Evolutionary conservation across 2,888 invertebrate species (phyloP).

Genomic region (Venusia cambrica): DNA sequence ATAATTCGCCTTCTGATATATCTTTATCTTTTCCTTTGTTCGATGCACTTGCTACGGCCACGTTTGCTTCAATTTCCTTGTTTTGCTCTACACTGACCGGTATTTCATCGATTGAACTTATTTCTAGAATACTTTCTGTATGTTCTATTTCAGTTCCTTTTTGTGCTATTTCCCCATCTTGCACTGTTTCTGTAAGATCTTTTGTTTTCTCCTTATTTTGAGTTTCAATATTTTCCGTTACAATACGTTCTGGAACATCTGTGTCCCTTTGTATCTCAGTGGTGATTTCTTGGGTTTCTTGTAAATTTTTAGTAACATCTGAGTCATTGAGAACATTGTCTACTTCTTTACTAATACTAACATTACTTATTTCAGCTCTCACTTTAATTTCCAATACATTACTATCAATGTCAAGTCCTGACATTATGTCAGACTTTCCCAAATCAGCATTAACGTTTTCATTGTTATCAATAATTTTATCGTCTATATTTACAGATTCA

Average conservation of each 20-base stretch:
- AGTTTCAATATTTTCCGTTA: not conserved
- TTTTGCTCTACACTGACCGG: slow-evolving; percentile 14
- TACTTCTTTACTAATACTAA: too few relatives aligned
- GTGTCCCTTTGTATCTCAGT: too few relatives aligned
- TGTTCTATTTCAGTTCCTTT: slow-evolving; percentile 14
- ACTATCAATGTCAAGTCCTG: too few relatives aligned
- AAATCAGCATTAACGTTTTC: too few relatives aligned
- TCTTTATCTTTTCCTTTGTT: slow-evolving; percentile 10
- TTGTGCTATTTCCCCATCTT: not conserved
- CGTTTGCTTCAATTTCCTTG: not conserved
- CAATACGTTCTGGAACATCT: slow-evolving; percentile 1
- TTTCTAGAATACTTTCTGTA: slow-evolving; percentile 22
- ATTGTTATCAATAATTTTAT: too few relatives aligned
- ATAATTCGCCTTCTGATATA: slow-evolving; percentile 41
- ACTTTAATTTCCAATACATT: too few relatives aligned
- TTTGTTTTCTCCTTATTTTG: not conserved
- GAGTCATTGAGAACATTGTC: too few relatives aligned
- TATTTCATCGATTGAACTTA: slow-evolving; percentile 24
- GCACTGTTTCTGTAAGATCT: not conserved
- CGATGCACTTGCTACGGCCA: slow-evolving; percentile 5
- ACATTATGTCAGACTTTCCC: too few relatives aligned
- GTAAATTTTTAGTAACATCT: too few relatives aligned
- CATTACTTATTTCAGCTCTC: too few relatives aligned
- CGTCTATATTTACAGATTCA: too few relatives aligned
- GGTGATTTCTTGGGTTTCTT: too few relatives aligned